A percentile compares a stretch with the other conserved stretches of the same genome.
Conservation (phyloP, 2,797 vertebrate genomes). For the Carcharodon carcharias region DNA sequence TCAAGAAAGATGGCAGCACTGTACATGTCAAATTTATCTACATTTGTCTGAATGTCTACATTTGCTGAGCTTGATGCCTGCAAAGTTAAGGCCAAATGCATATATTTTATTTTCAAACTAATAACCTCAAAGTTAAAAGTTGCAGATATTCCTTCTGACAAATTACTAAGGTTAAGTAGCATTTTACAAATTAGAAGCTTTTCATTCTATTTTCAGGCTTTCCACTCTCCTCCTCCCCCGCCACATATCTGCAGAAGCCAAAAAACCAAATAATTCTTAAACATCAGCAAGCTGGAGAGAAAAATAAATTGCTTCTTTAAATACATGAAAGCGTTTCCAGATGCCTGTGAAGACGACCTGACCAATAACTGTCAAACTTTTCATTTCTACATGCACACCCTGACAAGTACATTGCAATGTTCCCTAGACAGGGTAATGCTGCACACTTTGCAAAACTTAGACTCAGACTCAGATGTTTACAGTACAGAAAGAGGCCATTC, state of each 20-base stretch:
- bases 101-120: neutral
- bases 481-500: too few species aligned
- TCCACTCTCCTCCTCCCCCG: neutral
- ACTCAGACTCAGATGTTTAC: too few species aligned
- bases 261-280: neutral
- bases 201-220: neutral
- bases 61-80: neutral
- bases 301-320: neutral
- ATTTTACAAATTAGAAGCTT: conserved; percentile 14
- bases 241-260: neutral
- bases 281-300: neutral
- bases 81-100: neutral
- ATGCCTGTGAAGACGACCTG: neutral
- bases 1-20: neutral
- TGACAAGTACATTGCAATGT: neutral
- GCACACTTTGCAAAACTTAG: neutral
- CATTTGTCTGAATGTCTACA: neutral
- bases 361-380: neutral
- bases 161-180: neutral
- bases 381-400: neutral
- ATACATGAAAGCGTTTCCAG: neutral
- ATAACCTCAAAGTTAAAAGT: neutral
- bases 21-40: neutral
- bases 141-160: neutral
- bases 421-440: neutral